phyloP scores from a whole-genome alignment of 1,140 invertebrate genomes.

The Brachionus calyciflorus region DNA sequence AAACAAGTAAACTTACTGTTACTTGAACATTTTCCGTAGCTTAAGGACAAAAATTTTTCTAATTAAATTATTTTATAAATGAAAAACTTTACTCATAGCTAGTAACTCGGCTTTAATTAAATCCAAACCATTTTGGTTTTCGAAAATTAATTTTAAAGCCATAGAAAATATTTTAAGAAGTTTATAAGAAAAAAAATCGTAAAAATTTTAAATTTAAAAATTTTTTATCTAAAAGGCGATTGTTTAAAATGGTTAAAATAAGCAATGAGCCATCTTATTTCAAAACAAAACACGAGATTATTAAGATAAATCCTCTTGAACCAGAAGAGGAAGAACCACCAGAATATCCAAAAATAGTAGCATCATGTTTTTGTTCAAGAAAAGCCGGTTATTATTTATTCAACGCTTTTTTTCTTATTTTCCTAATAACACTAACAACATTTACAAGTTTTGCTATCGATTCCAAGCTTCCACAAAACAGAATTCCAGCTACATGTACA shows the following conservation, averaged over 20 bases:
- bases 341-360: slow-evolving; percentile 35
- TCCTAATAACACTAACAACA: slow-evolving; percentile 18
- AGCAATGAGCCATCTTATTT: neutral
- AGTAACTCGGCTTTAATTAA: too few relatives aligned
- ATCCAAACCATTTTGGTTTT: too few relatives aligned
- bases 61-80: too few relatives aligned
- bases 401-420: slow-evolving; percentile 37
- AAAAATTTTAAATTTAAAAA: too few relatives aligned
- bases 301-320: neutral
- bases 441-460: slow-evolving; percentile 55
- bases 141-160: too few relatives aligned
- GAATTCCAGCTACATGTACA: slow-evolving; percentile 1
- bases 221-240: neutral
- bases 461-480: slow-evolving; percentile 55
- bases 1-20: too few relatives aligned
- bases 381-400: slow-evolving; percentile 27
- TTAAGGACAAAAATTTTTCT: too few relatives aligned
- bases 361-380: slow-evolving; percentile 30
- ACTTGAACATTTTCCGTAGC: too few relatives aligned
- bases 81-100: too few relatives aligned
- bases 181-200: too few relatives aligned
- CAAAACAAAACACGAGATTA: neutral
- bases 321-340: neutral
- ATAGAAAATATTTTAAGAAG: too few relatives aligned
- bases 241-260: slow-evolving; percentile 24